Conservation (phyloP, 2,113 vertebrate genomes). For the Rhea pennata region DNA sequence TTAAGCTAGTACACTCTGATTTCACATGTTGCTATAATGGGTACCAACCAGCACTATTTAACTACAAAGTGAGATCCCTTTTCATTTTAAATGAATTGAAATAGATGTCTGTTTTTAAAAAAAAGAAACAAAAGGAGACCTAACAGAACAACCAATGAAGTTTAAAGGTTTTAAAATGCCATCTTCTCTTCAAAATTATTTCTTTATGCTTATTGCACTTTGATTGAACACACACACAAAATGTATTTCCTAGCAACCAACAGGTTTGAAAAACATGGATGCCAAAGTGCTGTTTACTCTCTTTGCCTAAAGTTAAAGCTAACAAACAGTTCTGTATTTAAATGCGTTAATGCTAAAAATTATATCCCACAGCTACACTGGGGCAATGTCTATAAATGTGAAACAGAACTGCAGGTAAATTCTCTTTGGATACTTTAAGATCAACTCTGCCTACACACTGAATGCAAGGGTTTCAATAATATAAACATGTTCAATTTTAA, state of each 20-base stretch:
- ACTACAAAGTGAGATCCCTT: not conserved
- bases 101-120: not conserved
- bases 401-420: conserved; percentile 84
- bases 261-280: conserved; percentile 74
- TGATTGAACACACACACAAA: conserved; percentile 52
- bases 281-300: conserved; percentile 68
- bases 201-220: conserved; percentile 39
- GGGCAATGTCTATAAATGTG: conserved; percentile 82
- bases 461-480: conserved; percentile 86
- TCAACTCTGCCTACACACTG: conserved; percentile 81
- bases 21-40: conserved; percentile 8
- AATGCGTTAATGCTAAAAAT: conserved; percentile 89
- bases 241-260: conserved; percentile 70
- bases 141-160: not conserved
- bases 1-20: not conserved
- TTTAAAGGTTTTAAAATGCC: conserved; percentile 55
- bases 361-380: conserved; percentile 83
- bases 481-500: conserved; percentile 95
- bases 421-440: conserved; percentile 87
- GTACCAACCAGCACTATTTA: not conserved
- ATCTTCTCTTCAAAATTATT: conserved; percentile 63
- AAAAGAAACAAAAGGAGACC: not conserved
- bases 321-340: conserved; percentile 89
- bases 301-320: conserved; percentile 82
- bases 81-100: conserved; percentile 17